A percentile compares a stretch with the other conserved stretches of the same genome.
Conservation (phyloP, 1,140 invertebrate species). For the Metaphire vulgaris region DNA sequence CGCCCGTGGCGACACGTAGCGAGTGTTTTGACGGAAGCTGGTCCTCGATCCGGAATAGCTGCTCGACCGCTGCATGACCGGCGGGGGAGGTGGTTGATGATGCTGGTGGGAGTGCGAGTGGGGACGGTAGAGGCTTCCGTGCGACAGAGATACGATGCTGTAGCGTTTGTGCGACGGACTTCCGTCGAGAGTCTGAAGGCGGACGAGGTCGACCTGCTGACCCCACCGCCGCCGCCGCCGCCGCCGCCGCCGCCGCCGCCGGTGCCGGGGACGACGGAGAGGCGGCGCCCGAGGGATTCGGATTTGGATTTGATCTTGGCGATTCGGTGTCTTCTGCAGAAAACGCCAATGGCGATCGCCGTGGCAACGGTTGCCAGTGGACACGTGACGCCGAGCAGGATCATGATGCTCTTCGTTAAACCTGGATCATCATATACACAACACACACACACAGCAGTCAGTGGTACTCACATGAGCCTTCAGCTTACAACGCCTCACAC, state of each 20-base stretch:
- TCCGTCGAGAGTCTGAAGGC: neutral
- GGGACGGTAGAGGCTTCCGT: neutral
- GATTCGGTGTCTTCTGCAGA: neutral
- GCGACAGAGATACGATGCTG: neutral
- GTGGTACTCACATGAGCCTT: too few species aligned
- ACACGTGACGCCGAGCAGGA: neutral
- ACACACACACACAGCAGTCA: too few species aligned
- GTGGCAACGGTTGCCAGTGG: neutral
- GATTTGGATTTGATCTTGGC: too few species aligned
- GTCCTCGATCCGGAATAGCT: neutral
- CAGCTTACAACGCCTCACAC: too few species aligned
- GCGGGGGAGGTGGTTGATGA: too few species aligned
- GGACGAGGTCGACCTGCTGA: neutral
- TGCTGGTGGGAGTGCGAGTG: neutral
- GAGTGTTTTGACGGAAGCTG: neutral
- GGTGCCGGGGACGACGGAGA: too few species aligned
- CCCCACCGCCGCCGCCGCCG: too few species aligned
- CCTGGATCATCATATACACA: too few species aligned
- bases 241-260: too few species aligned
- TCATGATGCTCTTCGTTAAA: neutral
- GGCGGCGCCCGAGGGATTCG: too few species aligned
- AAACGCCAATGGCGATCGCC: neutral
- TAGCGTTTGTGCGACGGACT: neutral
- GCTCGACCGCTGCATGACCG: neutral
- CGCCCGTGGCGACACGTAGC: neutral